These are phyloP conservation scores for Batillaria attramentaria DNA, from an alignment of 1,140 invertebrate species.

Conservation along the genomic window DNA sequence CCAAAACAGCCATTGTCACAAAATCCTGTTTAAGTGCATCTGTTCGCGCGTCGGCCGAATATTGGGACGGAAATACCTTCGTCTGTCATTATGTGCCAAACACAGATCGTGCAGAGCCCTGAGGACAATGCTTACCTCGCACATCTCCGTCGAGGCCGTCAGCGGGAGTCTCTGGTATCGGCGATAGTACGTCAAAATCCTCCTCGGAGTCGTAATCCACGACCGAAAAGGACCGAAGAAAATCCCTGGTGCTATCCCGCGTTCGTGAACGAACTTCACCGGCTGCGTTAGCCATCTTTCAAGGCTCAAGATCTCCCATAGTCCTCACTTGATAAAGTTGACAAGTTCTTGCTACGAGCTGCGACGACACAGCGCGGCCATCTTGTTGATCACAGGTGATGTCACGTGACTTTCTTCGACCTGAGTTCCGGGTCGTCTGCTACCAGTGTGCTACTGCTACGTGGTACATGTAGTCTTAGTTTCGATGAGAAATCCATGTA, in stretches of 20 bases:
- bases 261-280: background rate
- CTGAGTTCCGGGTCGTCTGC: constrained; percentile 21
- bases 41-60: too few relatives aligned
- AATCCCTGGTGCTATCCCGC: constrained; percentile 34
- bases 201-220: constrained; percentile 39
- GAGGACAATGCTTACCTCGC: constrained; percentile 1
- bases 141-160: constrained; percentile 17
- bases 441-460: too few relatives aligned
- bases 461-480: too few relatives aligned
- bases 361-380: constrained; percentile 14
- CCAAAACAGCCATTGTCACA: too few relatives aligned
- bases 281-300: background rate
- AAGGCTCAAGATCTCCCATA: too few relatives aligned
- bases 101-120: too few relatives aligned
- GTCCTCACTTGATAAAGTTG: too few relatives aligned
- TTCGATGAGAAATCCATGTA: too few relatives aligned
- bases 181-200: constrained; percentile 37
- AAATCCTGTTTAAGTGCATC: too few relatives aligned
- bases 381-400: constrained; percentile 9
- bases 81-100: too few relatives aligned
- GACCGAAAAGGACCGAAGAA: constrained; percentile 41
- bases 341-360: background rate
- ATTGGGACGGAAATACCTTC: too few relatives aligned
- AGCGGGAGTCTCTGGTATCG: constrained; percentile 36
- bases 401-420: constrained; percentile 15